These are phyloP conservation scores for Caerostris darwini DNA, from an alignment of 1,140 invertebrate species.

Conservation along the genomic window DNA sequence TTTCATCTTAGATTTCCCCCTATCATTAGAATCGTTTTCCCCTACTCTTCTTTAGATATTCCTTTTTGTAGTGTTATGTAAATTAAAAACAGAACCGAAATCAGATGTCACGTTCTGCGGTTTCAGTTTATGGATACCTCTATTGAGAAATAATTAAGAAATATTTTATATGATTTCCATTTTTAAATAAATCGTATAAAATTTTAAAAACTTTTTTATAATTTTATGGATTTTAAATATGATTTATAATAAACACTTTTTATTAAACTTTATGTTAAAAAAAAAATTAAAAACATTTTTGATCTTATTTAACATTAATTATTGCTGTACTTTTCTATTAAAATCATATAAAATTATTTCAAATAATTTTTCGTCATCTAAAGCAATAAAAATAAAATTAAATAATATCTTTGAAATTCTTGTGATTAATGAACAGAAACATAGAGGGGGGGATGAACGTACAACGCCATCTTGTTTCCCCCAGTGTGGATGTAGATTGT, in stretches of 20 bases:
- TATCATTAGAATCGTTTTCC: no score
- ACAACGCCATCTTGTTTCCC: conserved; percentile 76
- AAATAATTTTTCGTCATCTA: not conserved
- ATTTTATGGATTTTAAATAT: not conserved
- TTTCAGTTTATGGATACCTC: not conserved
- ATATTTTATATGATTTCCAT: not conserved
- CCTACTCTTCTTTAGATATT: no score
- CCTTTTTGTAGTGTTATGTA: no score
- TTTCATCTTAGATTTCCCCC: no score
- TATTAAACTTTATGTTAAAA: not conserved
- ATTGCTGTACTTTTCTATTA: not conserved
- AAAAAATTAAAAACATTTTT: not conserved
- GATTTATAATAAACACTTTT: not conserved
- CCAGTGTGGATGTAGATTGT: conserved; percentile 58
- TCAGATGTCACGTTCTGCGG: not conserved
- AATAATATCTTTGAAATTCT: not conserved
- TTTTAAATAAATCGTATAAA: not conserved
- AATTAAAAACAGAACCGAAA: not conserved
- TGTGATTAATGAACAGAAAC: not conserved
- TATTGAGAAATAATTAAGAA: not conserved
- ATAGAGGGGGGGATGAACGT: conserved; percentile 53
- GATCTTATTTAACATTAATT: not conserved
- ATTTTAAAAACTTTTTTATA: not conserved
- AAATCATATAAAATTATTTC: not conserved
- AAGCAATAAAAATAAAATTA: not conserved